phyloP scores from a whole-genome alignment of 1,140 invertebrate genomes.

The Micrasema minimum region DNA sequence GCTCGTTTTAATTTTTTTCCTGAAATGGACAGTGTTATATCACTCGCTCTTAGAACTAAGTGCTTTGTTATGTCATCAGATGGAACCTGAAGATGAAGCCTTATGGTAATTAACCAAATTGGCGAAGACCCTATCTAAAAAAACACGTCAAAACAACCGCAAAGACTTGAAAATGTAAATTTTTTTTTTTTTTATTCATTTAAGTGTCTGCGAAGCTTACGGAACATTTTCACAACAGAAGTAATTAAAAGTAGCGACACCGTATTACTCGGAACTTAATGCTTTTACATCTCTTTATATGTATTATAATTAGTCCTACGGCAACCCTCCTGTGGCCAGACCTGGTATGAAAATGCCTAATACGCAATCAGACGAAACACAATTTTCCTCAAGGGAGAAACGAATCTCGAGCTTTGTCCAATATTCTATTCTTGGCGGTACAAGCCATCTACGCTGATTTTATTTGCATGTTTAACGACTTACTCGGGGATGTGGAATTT shows the following conservation, averaged over 20 bases:
- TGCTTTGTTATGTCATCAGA: too few relatives aligned
- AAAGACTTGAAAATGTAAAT: neutral
- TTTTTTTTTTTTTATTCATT: neutral
- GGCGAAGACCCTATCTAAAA: neutral
- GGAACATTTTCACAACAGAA: conserved; percentile 2
- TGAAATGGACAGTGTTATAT: too few relatives aligned
- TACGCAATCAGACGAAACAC: conserved; percentile 25
- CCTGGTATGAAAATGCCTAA: conserved; percentile 10
- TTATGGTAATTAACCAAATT: neutral
- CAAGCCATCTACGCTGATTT: conserved; percentile 16
- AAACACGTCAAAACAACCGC: neutral
- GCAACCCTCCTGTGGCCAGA: conserved; percentile 1
- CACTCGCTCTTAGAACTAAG: too few relatives aligned
- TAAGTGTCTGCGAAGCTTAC: conserved; percentile 1
- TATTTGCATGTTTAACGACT: conserved; percentile 12
- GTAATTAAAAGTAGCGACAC: conserved; percentile 6
- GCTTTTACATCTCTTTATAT: conserved; percentile 4
- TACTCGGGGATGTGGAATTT: conserved; percentile 4
- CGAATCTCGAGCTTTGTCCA: conserved; percentile 8
- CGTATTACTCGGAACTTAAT: neutral
- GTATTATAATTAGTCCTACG: conserved; percentile 24
- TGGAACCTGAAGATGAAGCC: too few relatives aligned
- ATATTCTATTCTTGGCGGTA: neutral
- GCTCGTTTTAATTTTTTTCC: too few relatives aligned
- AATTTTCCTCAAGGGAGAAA: conserved; percentile 10